These are phyloP conservation scores for Phalacrocorax brasilianus DNA, from an alignment of 2,113 vertebrate species.

Conservation along the genomic window DNA sequence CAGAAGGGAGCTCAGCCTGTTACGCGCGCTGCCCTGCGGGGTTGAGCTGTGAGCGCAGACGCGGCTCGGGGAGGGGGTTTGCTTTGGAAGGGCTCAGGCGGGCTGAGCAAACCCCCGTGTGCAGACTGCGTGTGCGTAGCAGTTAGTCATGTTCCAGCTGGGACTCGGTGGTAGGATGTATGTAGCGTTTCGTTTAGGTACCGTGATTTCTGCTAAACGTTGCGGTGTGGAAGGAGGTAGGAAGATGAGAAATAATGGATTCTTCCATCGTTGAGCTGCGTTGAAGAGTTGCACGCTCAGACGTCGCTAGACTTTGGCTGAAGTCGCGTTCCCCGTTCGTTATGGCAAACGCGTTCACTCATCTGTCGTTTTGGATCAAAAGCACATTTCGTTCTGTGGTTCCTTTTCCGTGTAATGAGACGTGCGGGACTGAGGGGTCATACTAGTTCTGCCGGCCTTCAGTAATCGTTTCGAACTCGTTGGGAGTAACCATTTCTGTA, in stretches of 20 bases:
- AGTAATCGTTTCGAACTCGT: neutral
- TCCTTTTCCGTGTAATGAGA: neutral
- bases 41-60: fast-evolving
- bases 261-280: neutral
- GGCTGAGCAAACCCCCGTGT: neutral
- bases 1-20: neutral
- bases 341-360: neutral
- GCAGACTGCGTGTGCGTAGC: fast-evolving
- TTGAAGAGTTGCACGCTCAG: too few species aligned
- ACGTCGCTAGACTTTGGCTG: neutral
- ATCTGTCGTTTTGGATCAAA: neutral
- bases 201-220: neutral
- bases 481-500: neutral
- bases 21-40: fast-evolving
- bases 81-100: neutral
- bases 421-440: neutral
- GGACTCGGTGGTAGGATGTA: neutral
- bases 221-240: neutral
- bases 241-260: neutral
- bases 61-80: neutral
- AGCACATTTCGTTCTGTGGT: neutral
- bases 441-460: neutral
- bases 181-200: neutral
- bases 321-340: neutral
- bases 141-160: fast-evolving